Percentiles rank a stretch among this genome's conserved stretches.
Conservation (phyloP, 2,888 invertebrate species). For the Lissonota sp. region DNA sequence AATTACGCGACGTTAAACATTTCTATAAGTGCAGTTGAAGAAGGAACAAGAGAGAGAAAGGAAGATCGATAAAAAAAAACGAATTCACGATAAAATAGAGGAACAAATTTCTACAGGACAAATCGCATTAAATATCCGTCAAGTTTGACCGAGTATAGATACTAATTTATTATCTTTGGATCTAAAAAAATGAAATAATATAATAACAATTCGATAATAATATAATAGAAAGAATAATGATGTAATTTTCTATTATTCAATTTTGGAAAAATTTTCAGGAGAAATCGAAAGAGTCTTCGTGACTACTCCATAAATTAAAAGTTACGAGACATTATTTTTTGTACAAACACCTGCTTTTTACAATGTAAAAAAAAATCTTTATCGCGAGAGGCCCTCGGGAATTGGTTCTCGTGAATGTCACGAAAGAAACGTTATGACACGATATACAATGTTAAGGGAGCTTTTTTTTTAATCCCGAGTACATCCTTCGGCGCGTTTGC, state of each 20-base stretch:
- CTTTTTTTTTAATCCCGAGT: too few species aligned
- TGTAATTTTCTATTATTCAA: too few species aligned
- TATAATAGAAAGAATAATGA: too few species aligned
- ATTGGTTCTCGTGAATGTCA: not conserved
- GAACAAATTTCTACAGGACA: too few species aligned
- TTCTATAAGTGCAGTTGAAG: not conserved
- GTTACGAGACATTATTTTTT: not conserved
- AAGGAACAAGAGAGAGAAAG: not conserved
- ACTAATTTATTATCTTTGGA: too few species aligned
- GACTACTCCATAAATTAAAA: not conserved
- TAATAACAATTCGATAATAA: too few species aligned
- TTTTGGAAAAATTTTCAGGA: too few species aligned
- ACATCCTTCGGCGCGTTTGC: conserved; percentile 1
- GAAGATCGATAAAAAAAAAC: not conserved
- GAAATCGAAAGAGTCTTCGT: not conserved
- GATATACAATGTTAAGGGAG: too few species aligned
- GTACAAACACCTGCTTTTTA: not conserved
- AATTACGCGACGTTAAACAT: conserved; percentile 23
- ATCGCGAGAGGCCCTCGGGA: conserved; percentile 8
- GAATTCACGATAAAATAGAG: too few species aligned
- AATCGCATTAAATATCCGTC: too few species aligned
- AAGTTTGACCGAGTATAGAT: too few species aligned
- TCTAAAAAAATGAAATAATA: too few species aligned
- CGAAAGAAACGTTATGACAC: not conserved
- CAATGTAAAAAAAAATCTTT: not conserved